Percentiles rank a stretch among this genome's conserved stretches.
phyloP scores from a whole-genome alignment of 2,113 vertebrate genomes.

The Xenus cinereus region DNA sequence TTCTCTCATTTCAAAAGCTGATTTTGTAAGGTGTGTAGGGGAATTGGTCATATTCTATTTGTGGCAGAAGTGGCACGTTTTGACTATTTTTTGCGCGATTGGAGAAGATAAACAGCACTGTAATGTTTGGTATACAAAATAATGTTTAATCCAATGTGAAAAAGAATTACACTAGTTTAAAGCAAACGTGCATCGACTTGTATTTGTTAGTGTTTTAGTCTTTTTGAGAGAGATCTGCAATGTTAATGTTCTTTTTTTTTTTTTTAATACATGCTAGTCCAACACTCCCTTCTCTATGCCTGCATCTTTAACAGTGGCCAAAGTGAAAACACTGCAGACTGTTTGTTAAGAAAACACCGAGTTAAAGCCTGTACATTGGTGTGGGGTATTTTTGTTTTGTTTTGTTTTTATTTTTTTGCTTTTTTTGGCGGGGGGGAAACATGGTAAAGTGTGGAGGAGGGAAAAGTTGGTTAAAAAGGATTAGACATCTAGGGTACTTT shows the following conservation, averaged over 20 bases:
- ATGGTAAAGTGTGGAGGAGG: conserved; percentile 62
- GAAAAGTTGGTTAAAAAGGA: conserved; percentile 26
- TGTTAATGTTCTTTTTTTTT: conserved; percentile 79
- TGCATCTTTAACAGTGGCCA: conserved; percentile 79
- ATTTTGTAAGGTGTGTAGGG: conserved; percentile 23
- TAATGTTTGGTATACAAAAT: conserved; percentile 76
- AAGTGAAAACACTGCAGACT: conserved; percentile 72
- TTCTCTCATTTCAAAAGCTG: conserved; percentile 50
- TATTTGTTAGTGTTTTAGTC: conserved; percentile 82
- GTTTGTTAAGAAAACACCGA: conserved; percentile 70
- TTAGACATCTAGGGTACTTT: conserved; percentile 35
- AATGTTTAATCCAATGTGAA: conserved; percentile 80
- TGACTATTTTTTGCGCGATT: conserved; percentile 44
- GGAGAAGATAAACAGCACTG: conserved; percentile 80
- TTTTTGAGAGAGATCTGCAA: conserved; percentile 77
- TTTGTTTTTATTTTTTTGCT: neutral
- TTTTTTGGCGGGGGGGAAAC: neutral
- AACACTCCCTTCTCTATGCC: conserved; percentile 75
- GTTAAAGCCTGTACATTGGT: conserved; percentile 54
- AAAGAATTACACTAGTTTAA: conserved; percentile 79
- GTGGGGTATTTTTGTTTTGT: neutral
- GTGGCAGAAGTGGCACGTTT: conserved; percentile 66
- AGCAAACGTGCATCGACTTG: conserved; percentile 78
- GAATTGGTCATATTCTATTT: conserved; percentile 7
- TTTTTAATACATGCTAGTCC: conserved; percentile 75